phyloP scores from a whole-genome alignment of 2,888 invertebrate genomes.

The Drosophila cyrtoloma region DNA sequence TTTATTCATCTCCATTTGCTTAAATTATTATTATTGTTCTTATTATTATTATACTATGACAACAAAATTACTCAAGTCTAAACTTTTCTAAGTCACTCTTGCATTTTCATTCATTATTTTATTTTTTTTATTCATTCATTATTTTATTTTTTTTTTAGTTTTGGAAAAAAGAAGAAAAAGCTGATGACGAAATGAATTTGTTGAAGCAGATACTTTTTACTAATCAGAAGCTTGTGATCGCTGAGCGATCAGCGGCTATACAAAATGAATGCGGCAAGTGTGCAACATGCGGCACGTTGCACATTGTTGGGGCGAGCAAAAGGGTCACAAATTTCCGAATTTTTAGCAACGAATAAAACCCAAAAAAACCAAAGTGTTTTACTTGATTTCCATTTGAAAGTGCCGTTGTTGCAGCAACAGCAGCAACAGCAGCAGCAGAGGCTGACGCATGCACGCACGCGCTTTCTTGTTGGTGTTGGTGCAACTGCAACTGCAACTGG shows the following conservation, averaged over 20 bases:
- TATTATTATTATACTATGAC: not conserved
- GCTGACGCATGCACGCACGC: slow-evolving; percentile 42
- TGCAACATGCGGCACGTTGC: not conserved
- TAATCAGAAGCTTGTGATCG: not conserved
- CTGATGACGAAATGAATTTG: not conserved
- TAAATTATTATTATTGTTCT: not conserved
- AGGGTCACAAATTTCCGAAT: slow-evolving; percentile 12
- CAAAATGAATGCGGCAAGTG: slow-evolving; percentile 1
- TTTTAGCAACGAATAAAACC: slow-evolving; percentile 53
- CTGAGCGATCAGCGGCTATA: not conserved
- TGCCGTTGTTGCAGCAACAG: slow-evolving; percentile 19
- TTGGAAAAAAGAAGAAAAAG: not conserved
- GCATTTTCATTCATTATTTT: not conserved
- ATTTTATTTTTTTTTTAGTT: not conserved
- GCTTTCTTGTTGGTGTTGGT: slow-evolving; percentile 32
- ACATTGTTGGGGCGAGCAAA: slow-evolving; percentile 1
- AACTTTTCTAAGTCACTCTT: not conserved
- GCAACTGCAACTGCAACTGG: slow-evolving; percentile 75
- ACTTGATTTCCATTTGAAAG: slow-evolving; percentile 38
- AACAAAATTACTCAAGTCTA: not conserved
- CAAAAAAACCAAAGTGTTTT: slow-evolving; percentile 35
- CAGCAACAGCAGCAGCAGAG: slow-evolving; percentile 15
- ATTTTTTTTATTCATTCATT: not conserved
- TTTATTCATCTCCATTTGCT: not conserved
- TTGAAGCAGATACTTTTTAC: not conserved